Evolutionary conservation across 2,888 invertebrate species (phyloP).

Genomic region (Lycophotia porphyrea): DNA sequence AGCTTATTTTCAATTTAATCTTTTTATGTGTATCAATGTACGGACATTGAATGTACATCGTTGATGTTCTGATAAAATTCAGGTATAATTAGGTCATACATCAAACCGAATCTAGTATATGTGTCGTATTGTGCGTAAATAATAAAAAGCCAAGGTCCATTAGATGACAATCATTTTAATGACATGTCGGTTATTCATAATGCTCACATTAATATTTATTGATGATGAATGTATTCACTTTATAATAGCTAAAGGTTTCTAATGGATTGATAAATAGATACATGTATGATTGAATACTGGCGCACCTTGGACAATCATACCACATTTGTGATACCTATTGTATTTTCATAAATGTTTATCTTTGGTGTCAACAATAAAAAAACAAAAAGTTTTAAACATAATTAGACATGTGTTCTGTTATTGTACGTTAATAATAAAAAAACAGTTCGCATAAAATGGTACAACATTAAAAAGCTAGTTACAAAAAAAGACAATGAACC

Average conservation of each 20-base stretch:
- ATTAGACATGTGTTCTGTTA: neutral
- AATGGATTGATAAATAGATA: neutral
- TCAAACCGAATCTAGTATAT: conserved; percentile 7
- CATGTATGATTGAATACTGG: neutral
- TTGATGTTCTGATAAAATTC: conserved; percentile 1
- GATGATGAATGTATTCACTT: conserved; percentile 15
- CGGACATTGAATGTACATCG: neutral
- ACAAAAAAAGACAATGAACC: no score
- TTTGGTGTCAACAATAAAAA: neutral
- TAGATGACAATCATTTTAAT: conserved; percentile 46
- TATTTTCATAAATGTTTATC: neutral
- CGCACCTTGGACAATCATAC: neutral
- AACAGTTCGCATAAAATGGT: neutral
- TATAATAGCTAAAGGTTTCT: neutral
- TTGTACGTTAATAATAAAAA: neutral
- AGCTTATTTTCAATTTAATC: neutral
- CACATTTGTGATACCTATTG: neutral
- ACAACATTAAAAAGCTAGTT: neutral
- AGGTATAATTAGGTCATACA: conserved; percentile 30
- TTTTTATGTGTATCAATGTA: neutral
- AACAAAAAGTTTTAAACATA: neutral
- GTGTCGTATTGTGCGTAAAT: conserved; percentile 13
- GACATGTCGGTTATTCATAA: conserved; percentile 34
- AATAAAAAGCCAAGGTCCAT: conserved; percentile 33
- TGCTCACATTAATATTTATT: conserved; percentile 19